Conservation (phyloP, 2,113 vertebrate species). For the Pitta sordida region DNA sequence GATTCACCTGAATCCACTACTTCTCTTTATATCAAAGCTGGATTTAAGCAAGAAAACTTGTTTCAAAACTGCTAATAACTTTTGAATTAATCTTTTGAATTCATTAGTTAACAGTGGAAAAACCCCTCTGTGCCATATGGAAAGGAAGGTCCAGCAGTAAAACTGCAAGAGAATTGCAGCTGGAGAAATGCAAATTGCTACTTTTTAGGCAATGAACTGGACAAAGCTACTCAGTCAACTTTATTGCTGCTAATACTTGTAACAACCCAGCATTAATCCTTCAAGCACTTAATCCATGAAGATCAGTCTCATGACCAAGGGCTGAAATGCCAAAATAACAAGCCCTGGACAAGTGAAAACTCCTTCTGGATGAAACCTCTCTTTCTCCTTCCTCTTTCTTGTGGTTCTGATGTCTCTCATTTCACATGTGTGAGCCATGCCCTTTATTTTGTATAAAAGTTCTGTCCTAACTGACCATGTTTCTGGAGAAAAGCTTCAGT, state of each 20-base stretch:
- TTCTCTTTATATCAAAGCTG: neutral
- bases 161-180: neutral
- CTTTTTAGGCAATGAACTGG: neutral
- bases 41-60: neutral
- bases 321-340: conserved; percentile 7
- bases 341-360: conserved; percentile 5
- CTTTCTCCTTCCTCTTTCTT: neutral
- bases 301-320: neutral
- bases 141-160: neutral
- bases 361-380: neutral
- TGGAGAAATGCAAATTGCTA: neutral
- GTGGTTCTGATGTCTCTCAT: neutral
- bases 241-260: neutral
- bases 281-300: neutral
- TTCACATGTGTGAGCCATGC: neutral
- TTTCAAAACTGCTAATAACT: neutral
- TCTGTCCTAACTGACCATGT: neutral
- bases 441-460: neutral
- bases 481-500: neutral
- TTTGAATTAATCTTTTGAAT: neutral
- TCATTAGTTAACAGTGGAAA: neutral
- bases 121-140: neutral
- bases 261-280: neutral
- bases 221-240: neutral
- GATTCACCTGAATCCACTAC: neutral